Evolutionary conservation across 2,888 invertebrate species (phyloP).

Genomic region (Archips crataeganus): DNA sequence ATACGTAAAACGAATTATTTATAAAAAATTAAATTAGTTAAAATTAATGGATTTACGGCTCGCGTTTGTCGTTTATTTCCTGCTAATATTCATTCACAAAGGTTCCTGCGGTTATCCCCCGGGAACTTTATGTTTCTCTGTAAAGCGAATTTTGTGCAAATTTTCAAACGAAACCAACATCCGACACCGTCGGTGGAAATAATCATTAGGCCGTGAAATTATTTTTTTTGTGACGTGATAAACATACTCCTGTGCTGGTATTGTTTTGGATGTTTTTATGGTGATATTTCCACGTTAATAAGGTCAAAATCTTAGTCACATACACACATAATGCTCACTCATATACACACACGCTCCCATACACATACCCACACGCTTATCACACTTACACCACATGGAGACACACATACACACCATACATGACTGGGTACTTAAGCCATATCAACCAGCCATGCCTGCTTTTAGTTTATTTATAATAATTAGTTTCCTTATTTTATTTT

Average conservation of each 20-base stretch:
- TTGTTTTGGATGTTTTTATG: background rate
- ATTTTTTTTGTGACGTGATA: background rate
- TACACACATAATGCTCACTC: too few relatives aligned
- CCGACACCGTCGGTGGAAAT: background rate
- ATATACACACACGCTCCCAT: too few relatives aligned
- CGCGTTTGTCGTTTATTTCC: background rate
- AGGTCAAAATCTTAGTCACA: too few relatives aligned
- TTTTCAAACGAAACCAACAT: slow-evolving; percentile 2
- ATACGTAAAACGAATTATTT: background rate
- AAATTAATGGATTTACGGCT: background rate
- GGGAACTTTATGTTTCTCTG: background rate
- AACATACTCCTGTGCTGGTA: background rate
- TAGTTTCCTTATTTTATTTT: too few relatives aligned
- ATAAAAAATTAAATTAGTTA: background rate
- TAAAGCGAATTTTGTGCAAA: background rate
- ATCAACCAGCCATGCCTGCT: too few relatives aligned
- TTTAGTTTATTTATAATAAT: too few relatives aligned
- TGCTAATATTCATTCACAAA: background rate
- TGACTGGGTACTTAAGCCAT: too few relatives aligned
- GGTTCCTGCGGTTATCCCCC: background rate
- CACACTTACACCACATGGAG: too few relatives aligned
- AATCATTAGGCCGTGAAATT: background rate
- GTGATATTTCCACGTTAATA: too few relatives aligned
- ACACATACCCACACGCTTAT: too few relatives aligned
- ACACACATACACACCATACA: too few relatives aligned